Evolutionary conservation across 2,797 vertebrate species (phyloP).

Genomic region (Ispidina picta): DNA sequence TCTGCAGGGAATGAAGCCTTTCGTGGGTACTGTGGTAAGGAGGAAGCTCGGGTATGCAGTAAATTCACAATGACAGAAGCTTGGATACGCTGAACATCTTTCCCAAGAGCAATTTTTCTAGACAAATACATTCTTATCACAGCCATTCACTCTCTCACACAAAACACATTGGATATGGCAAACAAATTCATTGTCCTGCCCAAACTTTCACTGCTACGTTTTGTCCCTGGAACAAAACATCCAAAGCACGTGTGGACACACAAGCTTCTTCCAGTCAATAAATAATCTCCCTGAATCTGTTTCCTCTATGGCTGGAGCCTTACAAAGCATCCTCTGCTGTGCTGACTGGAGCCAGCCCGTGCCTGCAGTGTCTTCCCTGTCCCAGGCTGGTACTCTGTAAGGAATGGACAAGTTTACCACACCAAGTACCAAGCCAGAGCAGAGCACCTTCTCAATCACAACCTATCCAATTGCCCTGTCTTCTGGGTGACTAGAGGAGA

Average conservation of each 20-base stretch:
- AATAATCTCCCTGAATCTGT: slow-evolving; percentile 5
- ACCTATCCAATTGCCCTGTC: background rate
- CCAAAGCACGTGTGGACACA: background rate
- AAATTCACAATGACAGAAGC: background rate
- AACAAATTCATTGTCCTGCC: background rate
- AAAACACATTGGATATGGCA: background rate
- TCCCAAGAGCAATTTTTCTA: slow-evolving; percentile 5
- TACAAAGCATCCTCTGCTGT: background rate
- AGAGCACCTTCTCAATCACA: background rate
- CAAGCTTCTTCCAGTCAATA: slow-evolving; percentile 15
- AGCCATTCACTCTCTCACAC: background rate
- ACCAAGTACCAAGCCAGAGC: background rate
- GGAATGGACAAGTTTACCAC: background rate
- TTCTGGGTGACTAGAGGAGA: background rate
- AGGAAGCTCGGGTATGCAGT: background rate
- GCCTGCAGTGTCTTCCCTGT: background rate
- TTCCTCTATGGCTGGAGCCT: slow-evolving; percentile 2
- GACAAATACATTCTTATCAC: background rate
- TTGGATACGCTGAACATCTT: background rate
- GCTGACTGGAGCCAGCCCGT: background rate
- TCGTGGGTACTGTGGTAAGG: background rate
- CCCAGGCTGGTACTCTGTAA: background rate
- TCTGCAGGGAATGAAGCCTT: background rate
- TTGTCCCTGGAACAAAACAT: background rate
- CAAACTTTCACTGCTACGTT: background rate